Conservation (phyloP, 1,140 invertebrate genomes). For the Lordiphosa collinella region DNA sequence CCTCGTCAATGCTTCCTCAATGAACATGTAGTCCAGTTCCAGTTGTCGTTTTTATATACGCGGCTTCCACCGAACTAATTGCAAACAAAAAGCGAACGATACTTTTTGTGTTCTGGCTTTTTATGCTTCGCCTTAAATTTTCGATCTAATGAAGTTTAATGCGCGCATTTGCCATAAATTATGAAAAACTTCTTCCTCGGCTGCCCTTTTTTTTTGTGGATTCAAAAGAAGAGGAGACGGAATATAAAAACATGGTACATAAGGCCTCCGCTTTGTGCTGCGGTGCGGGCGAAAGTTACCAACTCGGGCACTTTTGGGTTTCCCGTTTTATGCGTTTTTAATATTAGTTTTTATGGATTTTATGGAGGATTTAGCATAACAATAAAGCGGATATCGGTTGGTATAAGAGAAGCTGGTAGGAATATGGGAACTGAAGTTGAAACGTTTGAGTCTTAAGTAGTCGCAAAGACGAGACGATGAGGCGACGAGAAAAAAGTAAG, state of each 20-base stretch:
- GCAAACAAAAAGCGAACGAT: slow-evolving; percentile 59
- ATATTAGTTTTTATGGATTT: slow-evolving; percentile 60
- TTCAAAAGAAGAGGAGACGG: slow-evolving; percentile 6
- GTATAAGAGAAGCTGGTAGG: background rate
- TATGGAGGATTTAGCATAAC: slow-evolving; percentile 66
- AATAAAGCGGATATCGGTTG: slow-evolving; percentile 69
- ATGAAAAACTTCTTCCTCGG: slow-evolving; percentile 46
- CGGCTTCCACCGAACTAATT: slow-evolving; percentile 58
- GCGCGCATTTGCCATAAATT: slow-evolving; percentile 75
- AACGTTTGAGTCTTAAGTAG: too few species aligned
- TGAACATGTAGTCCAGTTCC: slow-evolving; percentile 60
- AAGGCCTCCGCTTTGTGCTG: slow-evolving; percentile 48
- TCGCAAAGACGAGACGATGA: too few species aligned
- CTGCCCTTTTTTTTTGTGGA: slow-evolving; percentile 51
- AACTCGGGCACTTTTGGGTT: slow-evolving; percentile 22
- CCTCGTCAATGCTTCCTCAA: slow-evolving; percentile 30
- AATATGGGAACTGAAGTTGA: slow-evolving; percentile 1
- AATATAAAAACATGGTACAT: slow-evolving; percentile 10
- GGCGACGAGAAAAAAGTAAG: slow-evolving; percentile 10
- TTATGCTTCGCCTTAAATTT: slow-evolving; percentile 66
- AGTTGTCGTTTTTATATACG: slow-evolving; percentile 18
- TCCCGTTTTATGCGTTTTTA: slow-evolving; percentile 62
- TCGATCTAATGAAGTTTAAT: slow-evolving; percentile 77
- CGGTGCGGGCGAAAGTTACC: slow-evolving; percentile 43
- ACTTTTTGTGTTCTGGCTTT: slow-evolving; percentile 42